Evolutionary conservation across 2,113 vertebrate genomes (phyloP), one percentile per base, ranked within the genome.

Genomic region (Cephalopholis sonnerati): DNA sequence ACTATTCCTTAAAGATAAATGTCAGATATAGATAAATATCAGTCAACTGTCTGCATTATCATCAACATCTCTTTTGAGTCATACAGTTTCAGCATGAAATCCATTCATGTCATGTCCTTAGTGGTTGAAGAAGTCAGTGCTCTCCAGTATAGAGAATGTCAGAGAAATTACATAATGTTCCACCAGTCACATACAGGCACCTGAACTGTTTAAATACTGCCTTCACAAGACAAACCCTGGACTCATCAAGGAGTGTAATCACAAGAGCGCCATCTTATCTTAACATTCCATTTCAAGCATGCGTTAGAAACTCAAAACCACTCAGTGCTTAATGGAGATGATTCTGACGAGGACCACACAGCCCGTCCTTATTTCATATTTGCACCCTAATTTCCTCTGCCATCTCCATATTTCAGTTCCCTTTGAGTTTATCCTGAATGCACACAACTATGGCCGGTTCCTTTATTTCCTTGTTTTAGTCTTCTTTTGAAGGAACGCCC

Each of bases 51-150:
- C 51, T 72, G 75, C 63, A 51, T 82, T 39, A 66, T 63, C 48
- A 51, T 16, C 32, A 9, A 41, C 0, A 2, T 73, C 41, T 80
- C 32, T 20, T 57, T 17, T 3, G 25, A 32, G 15, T 55, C 20
- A 16, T 41, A 20, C 24, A 64, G 51, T 44, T 66, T 66, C n/a
- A 74, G 39, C 62, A 78, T 22, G 27, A 67, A 51, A 76, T 62
- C 22, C 25, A 64, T 67, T 69, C 29, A 51, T 3, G 44, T 46
- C 24, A n/a, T 25, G 36, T 72, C 61, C 16, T 41, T 77, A 73
- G 85, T 85, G 89, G 75, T 85, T 74, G 18, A 44, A 68, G 59
- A 73, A 57, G 67, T 81, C 79, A 80, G 85, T 65, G 86, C 84
- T 84, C 64, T 76, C 72, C 66, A 48, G 75, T 74, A 16, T 27